Conservation (phyloP, 2,797 vertebrate species). For the Sarcoramphus papa region DNA sequence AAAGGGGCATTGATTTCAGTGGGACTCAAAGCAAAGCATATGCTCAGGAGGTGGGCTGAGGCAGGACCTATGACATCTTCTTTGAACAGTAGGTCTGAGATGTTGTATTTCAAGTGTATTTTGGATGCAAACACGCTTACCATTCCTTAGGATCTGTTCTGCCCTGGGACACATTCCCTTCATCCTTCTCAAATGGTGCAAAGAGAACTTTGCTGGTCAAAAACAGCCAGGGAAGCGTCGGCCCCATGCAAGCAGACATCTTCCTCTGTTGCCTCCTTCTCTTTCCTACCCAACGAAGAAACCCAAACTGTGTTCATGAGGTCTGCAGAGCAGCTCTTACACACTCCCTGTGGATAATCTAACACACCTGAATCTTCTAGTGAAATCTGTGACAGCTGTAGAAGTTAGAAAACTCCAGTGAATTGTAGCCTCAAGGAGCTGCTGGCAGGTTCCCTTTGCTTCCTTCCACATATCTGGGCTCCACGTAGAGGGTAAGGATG, state of each 20-base stretch:
- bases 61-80: background rate
- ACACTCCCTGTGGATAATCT: background rate
- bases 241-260: background rate
- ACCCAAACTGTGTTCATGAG: background rate
- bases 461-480: background rate
- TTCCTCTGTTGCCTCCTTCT: background rate
- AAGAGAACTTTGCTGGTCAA: background rate
- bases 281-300: background rate
- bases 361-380: background rate
- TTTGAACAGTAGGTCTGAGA: background rate
- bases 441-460: background rate
- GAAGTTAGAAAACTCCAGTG: background rate
- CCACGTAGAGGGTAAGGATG: accelerated
- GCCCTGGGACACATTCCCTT: background rate
- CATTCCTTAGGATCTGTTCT: background rate
- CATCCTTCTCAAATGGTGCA: background rate
- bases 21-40: background rate
- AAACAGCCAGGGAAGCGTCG: background rate
- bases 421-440: background rate
- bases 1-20: background rate
- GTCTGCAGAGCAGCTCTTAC: background rate
- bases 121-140: background rate
- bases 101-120: background rate
- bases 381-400: background rate
- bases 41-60: background rate